Percentiles rank a stretch among this genome's conserved stretches.
Evolutionary conservation across 2,113 vertebrate genomes (phyloP).

Genomic region (Xenopus laevis): DNA sequence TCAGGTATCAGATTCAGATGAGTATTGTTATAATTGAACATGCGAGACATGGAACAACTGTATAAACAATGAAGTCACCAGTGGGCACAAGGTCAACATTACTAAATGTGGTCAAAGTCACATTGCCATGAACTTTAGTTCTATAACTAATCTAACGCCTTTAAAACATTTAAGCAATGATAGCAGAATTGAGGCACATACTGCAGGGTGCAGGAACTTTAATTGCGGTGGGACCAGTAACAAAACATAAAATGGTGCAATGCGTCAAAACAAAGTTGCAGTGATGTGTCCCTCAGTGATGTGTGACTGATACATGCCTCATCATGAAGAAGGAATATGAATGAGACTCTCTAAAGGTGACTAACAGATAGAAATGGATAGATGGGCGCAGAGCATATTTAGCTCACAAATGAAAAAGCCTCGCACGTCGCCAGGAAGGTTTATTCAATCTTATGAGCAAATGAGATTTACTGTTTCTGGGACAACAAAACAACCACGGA

Average conservation of each 20-base stretch:
- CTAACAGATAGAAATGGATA: neutral
- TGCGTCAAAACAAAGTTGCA: neutral
- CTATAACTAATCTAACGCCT: too few relatives aligned
- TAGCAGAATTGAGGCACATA: too few relatives aligned
- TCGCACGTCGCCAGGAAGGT: neutral
- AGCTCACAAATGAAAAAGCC: slow-evolving; percentile 3
- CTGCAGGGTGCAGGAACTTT: too few relatives aligned
- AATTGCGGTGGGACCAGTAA: too few relatives aligned
- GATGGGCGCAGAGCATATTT: neutral
- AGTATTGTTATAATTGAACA: too few relatives aligned
- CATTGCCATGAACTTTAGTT: too few relatives aligned
- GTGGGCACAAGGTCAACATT: too few relatives aligned
- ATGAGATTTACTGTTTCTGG: slow-evolving; percentile 47
- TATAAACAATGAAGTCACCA: too few relatives aligned
- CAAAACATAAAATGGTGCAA: neutral
- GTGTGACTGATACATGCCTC: slow-evolving; percentile 23
- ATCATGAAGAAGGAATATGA: slow-evolving; percentile 8
- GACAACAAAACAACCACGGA: slow-evolving; percentile 42
- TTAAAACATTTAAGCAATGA: too few relatives aligned
- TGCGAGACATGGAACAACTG: too few relatives aligned
- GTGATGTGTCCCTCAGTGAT: slow-evolving; percentile 7
- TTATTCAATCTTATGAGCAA: slow-evolving; percentile 45
- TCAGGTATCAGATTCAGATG: too few relatives aligned
- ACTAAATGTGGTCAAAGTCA: too few relatives aligned
- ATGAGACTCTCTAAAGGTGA: slow-evolving; percentile 23